A percentile compares a stretch with the other conserved stretches of the same genome.
Evolutionary conservation across 2,888 invertebrate species (phyloP).

Genomic region (Germaria angustata): DNA sequence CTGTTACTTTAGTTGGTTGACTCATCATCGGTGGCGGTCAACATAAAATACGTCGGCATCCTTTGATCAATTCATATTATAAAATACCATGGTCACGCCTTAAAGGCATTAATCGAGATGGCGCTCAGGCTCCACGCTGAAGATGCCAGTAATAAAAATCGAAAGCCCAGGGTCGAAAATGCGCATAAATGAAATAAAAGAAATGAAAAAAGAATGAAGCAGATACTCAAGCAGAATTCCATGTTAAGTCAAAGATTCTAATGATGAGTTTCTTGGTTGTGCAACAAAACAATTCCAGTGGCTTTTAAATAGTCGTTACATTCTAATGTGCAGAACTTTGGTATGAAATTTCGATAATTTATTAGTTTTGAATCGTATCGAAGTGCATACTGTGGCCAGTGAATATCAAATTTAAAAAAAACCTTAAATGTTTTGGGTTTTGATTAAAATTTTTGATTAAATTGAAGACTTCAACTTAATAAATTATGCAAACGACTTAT

Average conservation of each 20-base stretch:
- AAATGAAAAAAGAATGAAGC: neutral
- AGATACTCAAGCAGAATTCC: neutral
- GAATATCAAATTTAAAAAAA: neutral
- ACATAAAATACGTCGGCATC: conserved; percentile 79
- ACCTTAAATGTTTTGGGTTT: neutral
- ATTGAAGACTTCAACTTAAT: neutral
- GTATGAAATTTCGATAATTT: conserved; percentile 12
- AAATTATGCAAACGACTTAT: neutral
- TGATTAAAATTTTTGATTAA: neutral
- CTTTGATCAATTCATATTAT: conserved; percentile 80
- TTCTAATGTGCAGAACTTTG: conserved; percentile 23
- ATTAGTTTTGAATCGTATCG: conserved; percentile 3
- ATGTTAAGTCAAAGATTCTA: conserved; percentile 26
- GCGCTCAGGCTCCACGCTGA: conserved; percentile 75
- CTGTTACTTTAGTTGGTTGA: conserved; percentile 62
- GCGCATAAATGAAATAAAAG: neutral
- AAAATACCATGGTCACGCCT: conserved; percentile 81
- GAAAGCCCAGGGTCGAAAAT: conserved; percentile 24
- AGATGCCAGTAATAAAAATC: conserved; percentile 29
- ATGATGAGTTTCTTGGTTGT: conserved; percentile 19
- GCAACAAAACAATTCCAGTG: conserved; percentile 26
- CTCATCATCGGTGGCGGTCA: conserved; percentile 73
- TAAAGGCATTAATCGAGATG: conserved; percentile 81
- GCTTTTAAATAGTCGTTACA: conserved; percentile 46
- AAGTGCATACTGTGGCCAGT: neutral